Conservation (phyloP, 2,888 invertebrate genomes). For the Drosophila leonis region DNA sequence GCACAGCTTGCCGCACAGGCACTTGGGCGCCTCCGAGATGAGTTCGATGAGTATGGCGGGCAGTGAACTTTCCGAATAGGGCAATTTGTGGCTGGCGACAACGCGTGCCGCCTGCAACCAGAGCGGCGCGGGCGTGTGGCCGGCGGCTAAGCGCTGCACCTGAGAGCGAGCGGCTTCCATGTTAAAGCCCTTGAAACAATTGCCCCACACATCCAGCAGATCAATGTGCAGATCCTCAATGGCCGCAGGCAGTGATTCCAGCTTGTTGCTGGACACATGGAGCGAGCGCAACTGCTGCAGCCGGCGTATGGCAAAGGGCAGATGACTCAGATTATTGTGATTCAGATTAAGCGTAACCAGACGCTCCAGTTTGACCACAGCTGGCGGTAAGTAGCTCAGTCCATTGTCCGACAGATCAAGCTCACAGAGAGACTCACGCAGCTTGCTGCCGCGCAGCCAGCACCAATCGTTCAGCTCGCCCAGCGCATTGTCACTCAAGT, state of each 20-base stretch:
- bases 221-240: constrained; percentile 81
- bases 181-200: constrained; percentile 69
- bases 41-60: constrained; percentile 82
- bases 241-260: constrained; percentile 83
- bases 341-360: constrained; percentile 89
- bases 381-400: constrained; percentile 87
- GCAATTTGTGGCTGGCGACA: constrained; percentile 70
- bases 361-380: constrained; percentile 88
- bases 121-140: constrained; percentile 61
- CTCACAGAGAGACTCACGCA: constrained; percentile 86
- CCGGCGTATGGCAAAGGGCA: constrained; percentile 90
- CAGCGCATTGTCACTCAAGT: constrained; percentile 89
- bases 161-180: constrained; percentile 51
- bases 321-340: constrained; percentile 87
- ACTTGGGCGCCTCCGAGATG: constrained; percentile 81
- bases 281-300: constrained; percentile 82
- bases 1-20: constrained; percentile 82
- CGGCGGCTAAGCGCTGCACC: background rate
- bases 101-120: constrained; percentile 82
- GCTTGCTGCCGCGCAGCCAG: constrained; percentile 87
- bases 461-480: constrained; percentile 87
- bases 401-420: constrained; percentile 89
- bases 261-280: constrained; percentile 80
- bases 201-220: constrained; percentile 83
- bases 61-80: constrained; percentile 66